Base-by-base conservation (phyloP, 2,113 vertebrate species). In the Chaetops frenatus region DNA sequence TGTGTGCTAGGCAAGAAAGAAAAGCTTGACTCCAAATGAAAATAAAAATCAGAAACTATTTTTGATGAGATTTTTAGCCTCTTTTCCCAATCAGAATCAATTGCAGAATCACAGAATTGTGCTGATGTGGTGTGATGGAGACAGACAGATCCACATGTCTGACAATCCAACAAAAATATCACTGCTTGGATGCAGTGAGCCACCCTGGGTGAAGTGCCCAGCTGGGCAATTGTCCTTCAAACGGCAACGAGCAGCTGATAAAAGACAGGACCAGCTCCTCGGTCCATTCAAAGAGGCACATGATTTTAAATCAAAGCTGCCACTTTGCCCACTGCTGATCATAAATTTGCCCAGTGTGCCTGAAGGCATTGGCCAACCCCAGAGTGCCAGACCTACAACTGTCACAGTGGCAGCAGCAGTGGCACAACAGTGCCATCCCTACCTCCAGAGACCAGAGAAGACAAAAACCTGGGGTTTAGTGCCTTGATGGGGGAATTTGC, bases 231-330 rank as follows among this genome's bases (percentile, higher is more conserved):
- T 70, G n/a, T 72, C 76, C 50, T 90, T 71, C 67, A 70, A 44
- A 61, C 48, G 51, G 29, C 7, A 7, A 60, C 0, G 8, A 61
- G 82, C 1, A 3, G 56, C 36, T 79, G 76, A 70, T 50, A 58
- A 81, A 66, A 71, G 25, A 42, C 28, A 17, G 20, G 56, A 95
- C 45, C 17, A 35, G 29, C 36, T 88, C 29, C 47, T 78, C 2
- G 0, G 7, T n/a, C 24, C 18, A 86, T 78, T 81, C 53, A 83
- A 56, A 66, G 0, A 70, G 60, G 42, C 2, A 0, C 15, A 15
- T 56, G 38, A 58, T 78, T 94, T 86, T 58, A 93, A 90, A 77
- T 58, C 54, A 81, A 62, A 88, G 38, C 71, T 69, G 36, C 54
- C 64, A 27, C 40, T 85, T 90, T 64, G 28, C 44, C 74, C 40